Evolutionary conservation across 2,113 vertebrate species (phyloP), one percentile per base, ranked within the genome.

Genomic region (Hydropotes inermis): DNA sequence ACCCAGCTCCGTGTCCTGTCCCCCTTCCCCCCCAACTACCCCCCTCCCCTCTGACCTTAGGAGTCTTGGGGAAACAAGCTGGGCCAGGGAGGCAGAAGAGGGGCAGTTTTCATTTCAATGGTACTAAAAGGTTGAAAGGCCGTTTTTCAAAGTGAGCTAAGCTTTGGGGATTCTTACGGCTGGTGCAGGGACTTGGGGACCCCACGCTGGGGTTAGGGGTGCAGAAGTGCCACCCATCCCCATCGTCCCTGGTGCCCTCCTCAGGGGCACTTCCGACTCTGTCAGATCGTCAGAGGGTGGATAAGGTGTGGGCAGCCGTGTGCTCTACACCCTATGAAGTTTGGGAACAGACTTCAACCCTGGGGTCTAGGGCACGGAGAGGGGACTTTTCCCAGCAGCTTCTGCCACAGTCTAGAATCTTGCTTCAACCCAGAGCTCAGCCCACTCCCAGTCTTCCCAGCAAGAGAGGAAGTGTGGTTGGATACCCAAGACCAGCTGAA

Each of bases 141-240:
- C 2, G 2, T 50, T 89, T 78, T 89, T 39, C 60, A 87, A 39
- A 36, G 5, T 1, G 11, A 83, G 3, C 58, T 33, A 15, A 25
- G 43, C n/a, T 45, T 23, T 47, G 23, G 16, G 43, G 78, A 83
- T 64, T 28, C 36, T 5, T 3, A n/a, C 6, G 54, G 4, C 25
- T 25, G 1, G 16, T 0, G 23, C 55, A 2, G 3, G 52, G 12
- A 23, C 47, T 21, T 1, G 2, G 27, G 81, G 21, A 28, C 70
- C 5, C 4, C 1, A 0, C 8, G 0, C 11, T 19, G 33, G 36
- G 2, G 33, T 17, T 25, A 7, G 23, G 10, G 6, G 6, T 76
- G 5, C 2, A 9, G 28, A 33, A 19, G 8, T 47, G 47, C 16
- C 7, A 9, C 28, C 4, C 27, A 10, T 28, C 43, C 13, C 23